Evolutionary conservation across 2,113 vertebrate genomes (phyloP), one percentile per base, ranked within the genome.

Genomic region (Pimephales promelas): DNA sequence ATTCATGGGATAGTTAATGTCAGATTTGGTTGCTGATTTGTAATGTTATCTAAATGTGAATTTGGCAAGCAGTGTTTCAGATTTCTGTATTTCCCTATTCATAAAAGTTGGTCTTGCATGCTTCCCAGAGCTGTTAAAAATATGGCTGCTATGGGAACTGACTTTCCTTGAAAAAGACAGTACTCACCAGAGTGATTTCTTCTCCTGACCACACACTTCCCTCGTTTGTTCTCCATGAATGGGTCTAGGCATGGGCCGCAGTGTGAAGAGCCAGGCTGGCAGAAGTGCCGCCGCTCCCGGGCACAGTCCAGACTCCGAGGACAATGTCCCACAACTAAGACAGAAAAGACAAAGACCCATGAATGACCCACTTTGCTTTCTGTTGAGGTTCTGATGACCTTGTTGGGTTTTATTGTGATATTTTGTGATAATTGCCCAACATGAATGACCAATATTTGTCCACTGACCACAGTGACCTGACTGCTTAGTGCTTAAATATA

Each of bases 231-330:
- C 73, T 98, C 97, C 61, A 90, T 89, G 89, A 97, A 95, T 0
- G 92, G 88, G 28, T 76, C 70, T n/a, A 98, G 93, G 81, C 97
- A 98, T 52, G 96, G 95, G 2, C 97, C 97, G 0, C 97, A 98
- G 85, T 86, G 75, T 0, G 91, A 91, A 0, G 93, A 92, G 0
- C 96, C 96, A 0, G 90, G 92, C 0, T 76, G 91, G 83, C 97
- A 98, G 81, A 95, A 94, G 66, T 94, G 91, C 0, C 97, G 91
- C 54, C 95, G 92, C 81, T 92, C 92, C 82, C 95, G 93, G 49
- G 95, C 92, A 70, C 97, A 98, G 87, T 97, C 95, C 89, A 98
- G 88, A 88, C 93, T 96, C 72, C 94, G 92, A 0, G 96, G 97
- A 83, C 96, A 97, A 18, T 88, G 78, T 0, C 83, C 92, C 64